Evolutionary conservation across 2,888 invertebrate genomes (phyloP), one percentile per base, ranked within the genome.

Genomic region (Schizotus pectinicornis): DNA sequence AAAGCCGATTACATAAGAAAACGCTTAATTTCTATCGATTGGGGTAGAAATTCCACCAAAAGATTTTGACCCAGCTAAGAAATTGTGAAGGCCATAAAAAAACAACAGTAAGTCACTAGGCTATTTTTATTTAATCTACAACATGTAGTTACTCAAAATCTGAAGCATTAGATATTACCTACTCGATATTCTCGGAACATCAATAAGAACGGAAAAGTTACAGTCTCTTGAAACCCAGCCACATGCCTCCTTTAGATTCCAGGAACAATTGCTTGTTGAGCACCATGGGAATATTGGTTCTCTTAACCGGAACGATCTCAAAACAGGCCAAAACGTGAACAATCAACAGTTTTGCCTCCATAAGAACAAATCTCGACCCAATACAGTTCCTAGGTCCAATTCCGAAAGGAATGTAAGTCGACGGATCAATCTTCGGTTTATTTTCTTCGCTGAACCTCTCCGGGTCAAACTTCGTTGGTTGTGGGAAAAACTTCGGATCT

Each of bases 401-500:
- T 35, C 86, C 85, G 71, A 86, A 86, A 0, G 84, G 82, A 51
- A 85, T 63, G 65, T 81, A 85, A 47, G 82, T 70, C 67, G 82
- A 81, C 0, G 83, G 79, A 0, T 82, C 79, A 54, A 84, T 79
- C 7, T 81, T 78, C 13, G 76, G 75, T 67, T 82, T 84, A 63
- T 82, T 83, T 11, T 84, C 84, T 0, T 80, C 80, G 63, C 80
- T 80, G 67, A 86, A 86, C 55, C 86, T 76, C 58, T 84, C 85
- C 0, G 84, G 84, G 37, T 78, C 79, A 65, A 85, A 84, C 33
- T 77, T 75, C 0, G 82, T 72, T 0, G 86, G 86, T 14, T 86
- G 80, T 0, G 84, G 83, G 64, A 83, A 86, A 62, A 81, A 78
- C 7, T 83, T 75, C 0, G 83, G 81, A 67, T 86, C 85, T 74